Evolutionary conservation across 2,797 vertebrate species (phyloP).

Genomic region (Parauchenoglanis punctatus): DNA sequence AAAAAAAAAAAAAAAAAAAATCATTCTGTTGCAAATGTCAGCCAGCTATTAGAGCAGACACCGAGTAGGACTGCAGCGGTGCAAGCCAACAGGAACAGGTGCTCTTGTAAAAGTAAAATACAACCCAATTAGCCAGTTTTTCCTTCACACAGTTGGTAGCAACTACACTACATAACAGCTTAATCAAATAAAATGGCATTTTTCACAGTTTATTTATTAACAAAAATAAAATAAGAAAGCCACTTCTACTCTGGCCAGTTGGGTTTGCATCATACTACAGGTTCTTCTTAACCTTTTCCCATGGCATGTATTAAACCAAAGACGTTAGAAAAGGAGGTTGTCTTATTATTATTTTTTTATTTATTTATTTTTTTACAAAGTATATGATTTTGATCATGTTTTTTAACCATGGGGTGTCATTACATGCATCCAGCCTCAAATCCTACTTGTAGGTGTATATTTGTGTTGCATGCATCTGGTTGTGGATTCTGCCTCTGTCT

Average conservation of each 20-base stretch:
- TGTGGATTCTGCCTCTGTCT: conserved; percentile 2
- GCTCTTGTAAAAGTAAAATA: conserved; percentile 4
- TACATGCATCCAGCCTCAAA: neutral
- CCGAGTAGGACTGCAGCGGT: neutral
- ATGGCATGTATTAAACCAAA: neutral
- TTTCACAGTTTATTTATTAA: neutral
- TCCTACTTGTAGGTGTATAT: neutral
- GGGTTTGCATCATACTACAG: neutral
- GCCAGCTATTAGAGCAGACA: neutral
- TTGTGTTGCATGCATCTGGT: neutral
- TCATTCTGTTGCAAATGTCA: neutral
- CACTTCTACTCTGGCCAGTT: neutral
- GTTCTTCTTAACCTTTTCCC: neutral
- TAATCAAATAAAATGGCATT: neutral
- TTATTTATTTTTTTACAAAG: neutral
- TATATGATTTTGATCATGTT: neutral
- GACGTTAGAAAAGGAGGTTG: neutral
- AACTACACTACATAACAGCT: neutral
- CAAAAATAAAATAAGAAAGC: too few species aligned
- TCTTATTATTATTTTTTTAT: neutral
- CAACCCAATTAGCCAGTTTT: neutral
- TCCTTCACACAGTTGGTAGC: neutral
- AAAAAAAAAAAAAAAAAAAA: neutral
- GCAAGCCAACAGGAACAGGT: conserved; percentile 3
- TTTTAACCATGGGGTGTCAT: neutral